Conservation (phyloP, 2,888 invertebrate genomes). For the Amiota communis region DNA sequence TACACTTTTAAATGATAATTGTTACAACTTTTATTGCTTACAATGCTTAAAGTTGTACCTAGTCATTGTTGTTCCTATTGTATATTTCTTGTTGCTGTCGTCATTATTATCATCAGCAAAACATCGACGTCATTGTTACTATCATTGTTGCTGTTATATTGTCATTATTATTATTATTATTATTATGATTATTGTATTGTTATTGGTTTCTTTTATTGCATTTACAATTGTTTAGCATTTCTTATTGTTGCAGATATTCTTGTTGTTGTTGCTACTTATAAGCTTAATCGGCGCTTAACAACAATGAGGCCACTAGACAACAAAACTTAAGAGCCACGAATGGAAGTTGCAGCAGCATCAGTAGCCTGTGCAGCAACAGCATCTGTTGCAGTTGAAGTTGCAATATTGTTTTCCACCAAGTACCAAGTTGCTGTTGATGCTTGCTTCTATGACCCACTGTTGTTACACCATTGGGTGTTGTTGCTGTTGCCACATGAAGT, state of each 20-base stretch:
- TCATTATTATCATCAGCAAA: constrained; percentile 22
- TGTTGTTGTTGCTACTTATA: constrained; percentile 20
- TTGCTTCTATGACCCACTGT: too few species aligned
- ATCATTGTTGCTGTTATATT: constrained; percentile 26
- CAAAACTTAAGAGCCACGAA: constrained; percentile 5
- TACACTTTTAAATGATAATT: constrained; percentile 67
- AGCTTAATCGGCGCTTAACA: constrained; percentile 24
- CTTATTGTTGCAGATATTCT: constrained; percentile 14
- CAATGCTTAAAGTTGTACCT: constrained; percentile 31
- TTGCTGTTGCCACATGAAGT: not conserved
- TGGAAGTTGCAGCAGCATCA: constrained; percentile 11
- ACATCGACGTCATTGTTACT: constrained; percentile 36
- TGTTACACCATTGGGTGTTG: not conserved
- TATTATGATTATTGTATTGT: constrained; percentile 58
- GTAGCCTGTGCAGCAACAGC: constrained; percentile 5
- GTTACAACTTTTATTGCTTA: constrained; percentile 64
- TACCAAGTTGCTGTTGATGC: not conserved
- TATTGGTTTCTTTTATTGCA: constrained; percentile 58
- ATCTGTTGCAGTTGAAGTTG: constrained; percentile 19
- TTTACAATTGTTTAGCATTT: constrained; percentile 49
- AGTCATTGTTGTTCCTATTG: constrained; percentile 51
- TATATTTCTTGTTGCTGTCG: constrained; percentile 28
- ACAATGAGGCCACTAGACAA: constrained; percentile 42
- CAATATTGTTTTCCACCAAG: constrained; percentile 8
- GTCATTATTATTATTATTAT: constrained; percentile 50